These are phyloP conservation scores for Ectropis grisescens DNA, from an alignment of 1,140 invertebrate genomes.

Conservation along the genomic window DNA sequence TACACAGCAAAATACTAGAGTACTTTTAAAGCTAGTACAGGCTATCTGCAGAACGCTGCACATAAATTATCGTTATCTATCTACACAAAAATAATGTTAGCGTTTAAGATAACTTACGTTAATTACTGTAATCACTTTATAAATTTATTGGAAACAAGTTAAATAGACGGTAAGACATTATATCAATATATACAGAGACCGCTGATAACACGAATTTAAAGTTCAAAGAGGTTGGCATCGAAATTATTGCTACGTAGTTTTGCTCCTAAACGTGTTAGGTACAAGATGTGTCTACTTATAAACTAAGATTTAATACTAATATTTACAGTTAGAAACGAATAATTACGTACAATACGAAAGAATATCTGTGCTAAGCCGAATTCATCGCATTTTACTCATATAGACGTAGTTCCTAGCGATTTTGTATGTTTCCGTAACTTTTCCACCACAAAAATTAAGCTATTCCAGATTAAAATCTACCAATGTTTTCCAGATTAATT, in stretches of 20 bases:
- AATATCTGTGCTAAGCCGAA: constrained; percentile 38
- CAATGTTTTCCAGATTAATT: too few relatives aligned
- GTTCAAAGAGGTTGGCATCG: constrained; percentile 60
- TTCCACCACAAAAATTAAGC: too few relatives aligned
- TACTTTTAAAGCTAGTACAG: too few relatives aligned
- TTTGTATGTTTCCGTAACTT: too few relatives aligned
- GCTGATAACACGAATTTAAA: constrained; percentile 43
- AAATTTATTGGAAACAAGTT: constrained; percentile 28
- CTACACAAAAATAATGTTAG: too few relatives aligned
- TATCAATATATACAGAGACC: constrained; percentile 51
- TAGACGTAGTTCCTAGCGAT: too few relatives aligned
- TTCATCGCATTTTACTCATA: too few relatives aligned
- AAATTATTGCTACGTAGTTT: constrained; percentile 62
- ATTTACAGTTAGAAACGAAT: too few relatives aligned
- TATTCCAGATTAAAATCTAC: too few relatives aligned
- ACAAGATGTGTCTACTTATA: constrained; percentile 63
- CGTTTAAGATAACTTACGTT: constrained; percentile 56
- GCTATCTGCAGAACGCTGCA: too few relatives aligned
- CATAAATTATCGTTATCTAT: too few relatives aligned
- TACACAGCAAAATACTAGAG: too few relatives aligned
- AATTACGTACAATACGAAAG: constrained; percentile 52
- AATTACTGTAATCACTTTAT: constrained; percentile 35
- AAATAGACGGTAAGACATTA: constrained; percentile 27
- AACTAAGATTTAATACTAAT: constrained; percentile 51
- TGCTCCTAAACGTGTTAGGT: constrained; percentile 55